A percentile compares a stretch with the other conserved stretches of the same genome.
Conservation (phyloP, 1,140 invertebrate genomes). For the Conus ventricosus region DNA sequence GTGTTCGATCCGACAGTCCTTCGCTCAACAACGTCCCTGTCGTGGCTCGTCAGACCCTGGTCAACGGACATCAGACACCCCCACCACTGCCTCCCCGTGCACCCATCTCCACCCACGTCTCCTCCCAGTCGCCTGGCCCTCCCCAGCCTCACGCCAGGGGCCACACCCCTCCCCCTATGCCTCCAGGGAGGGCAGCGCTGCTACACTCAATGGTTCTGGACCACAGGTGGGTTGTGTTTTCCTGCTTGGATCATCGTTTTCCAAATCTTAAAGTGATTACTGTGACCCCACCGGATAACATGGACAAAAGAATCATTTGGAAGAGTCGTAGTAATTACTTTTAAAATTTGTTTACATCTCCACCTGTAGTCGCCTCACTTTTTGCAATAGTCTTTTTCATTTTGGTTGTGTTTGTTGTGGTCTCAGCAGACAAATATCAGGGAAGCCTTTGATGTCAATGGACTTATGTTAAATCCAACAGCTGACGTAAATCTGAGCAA, state of each 20-base stretch:
- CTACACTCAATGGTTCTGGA: slow-evolving; percentile 4
- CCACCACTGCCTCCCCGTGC: slow-evolving; percentile 82
- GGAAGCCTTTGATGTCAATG: too few relatives aligned
- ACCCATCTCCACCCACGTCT: slow-evolving; percentile 52
- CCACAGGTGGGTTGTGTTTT: slow-evolving; percentile 14
- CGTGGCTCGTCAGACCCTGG: slow-evolving; percentile 62
- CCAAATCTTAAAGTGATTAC: not conserved
- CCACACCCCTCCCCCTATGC: slow-evolving; percentile 42
- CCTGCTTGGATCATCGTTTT: not conserved
- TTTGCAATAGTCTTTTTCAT: too few relatives aligned
- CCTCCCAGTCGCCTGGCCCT: slow-evolving; percentile 55
- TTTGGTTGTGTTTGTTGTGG: too few relatives aligned
- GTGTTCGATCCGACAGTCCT: slow-evolving; percentile 91
- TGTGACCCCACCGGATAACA: too few relatives aligned
- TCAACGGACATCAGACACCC: slow-evolving; percentile 77
- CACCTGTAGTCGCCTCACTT: too few relatives aligned
- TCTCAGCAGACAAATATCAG: too few relatives aligned
- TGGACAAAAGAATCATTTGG: too few relatives aligned
- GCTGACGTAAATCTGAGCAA: too few relatives aligned
- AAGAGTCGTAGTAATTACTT: too few relatives aligned
- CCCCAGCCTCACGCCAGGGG: slow-evolving; percentile 51
- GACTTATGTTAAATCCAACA: too few relatives aligned
- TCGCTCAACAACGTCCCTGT: slow-evolving; percentile 67
- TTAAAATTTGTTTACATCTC: too few relatives aligned
- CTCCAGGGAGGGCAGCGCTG: slow-evolving; percentile 5